Conservation (phyloP, 2,797 vertebrate species). For the Aplochiton taeniatus region DNA sequence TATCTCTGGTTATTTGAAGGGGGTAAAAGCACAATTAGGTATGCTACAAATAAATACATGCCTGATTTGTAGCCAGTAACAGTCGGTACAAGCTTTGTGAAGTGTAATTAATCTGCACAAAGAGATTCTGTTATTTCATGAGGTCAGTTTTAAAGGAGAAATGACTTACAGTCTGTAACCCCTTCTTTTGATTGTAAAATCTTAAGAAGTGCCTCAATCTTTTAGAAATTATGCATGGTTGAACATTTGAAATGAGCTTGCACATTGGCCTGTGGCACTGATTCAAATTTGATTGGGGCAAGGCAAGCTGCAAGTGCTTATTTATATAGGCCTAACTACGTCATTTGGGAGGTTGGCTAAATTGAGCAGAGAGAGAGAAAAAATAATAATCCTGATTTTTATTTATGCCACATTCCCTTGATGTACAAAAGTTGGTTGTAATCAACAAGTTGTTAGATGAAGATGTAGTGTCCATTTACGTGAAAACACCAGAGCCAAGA, state of each 20-base stretch:
- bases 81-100: no score
- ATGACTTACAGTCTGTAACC: slow-evolving; percentile 53
- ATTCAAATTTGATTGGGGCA: slow-evolving; percentile 94
- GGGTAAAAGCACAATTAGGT: no score
- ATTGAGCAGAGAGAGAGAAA: slow-evolving; percentile 63
- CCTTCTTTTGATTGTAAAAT: slow-evolving; percentile 61
- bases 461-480: slow-evolving; percentile 70
- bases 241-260: slow-evolving; percentile 96
- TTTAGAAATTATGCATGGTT: slow-evolving; percentile 80
- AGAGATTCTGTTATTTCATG: no score
- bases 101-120: no score
- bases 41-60: no score
- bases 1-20: no score
- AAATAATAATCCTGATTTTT: slow-evolving; percentile 45
- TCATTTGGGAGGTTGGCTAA: slow-evolving; percentile 88
- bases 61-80: no score
- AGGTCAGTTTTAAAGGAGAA: slow-evolving; percentile 18
- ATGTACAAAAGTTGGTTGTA: slow-evolving; percentile 76
- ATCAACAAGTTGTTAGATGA: slow-evolving; percentile 88
- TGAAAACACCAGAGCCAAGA: slow-evolving; percentile 57
- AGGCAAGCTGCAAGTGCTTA: slow-evolving; percentile 91
- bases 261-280: slow-evolving; percentile 86
- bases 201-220: slow-evolving; percentile 78
- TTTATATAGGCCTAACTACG: slow-evolving; percentile 84
- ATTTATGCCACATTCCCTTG: slow-evolving; percentile 66